Evolutionary conservation across 2,113 vertebrate species (phyloP).

Genomic region (Microcebus griseorufus): DNA sequence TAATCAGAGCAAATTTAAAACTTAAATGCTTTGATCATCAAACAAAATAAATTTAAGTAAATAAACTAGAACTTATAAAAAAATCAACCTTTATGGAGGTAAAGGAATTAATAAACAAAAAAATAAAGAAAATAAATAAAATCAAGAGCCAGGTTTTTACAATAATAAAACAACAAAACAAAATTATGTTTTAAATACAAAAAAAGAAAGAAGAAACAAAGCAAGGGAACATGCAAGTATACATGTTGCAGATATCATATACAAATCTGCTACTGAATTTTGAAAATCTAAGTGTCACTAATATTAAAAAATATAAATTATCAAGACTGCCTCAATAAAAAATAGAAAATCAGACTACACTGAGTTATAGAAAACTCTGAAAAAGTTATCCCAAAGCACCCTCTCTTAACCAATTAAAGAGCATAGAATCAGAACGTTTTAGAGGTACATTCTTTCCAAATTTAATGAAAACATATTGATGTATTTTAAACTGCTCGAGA

Average conservation of each 20-base stretch:
- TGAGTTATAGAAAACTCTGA: background rate
- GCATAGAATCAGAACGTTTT: background rate
- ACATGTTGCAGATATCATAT: background rate
- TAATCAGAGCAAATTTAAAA: background rate
- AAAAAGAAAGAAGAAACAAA: background rate
- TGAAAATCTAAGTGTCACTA: constrained; percentile 1
- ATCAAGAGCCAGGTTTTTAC: background rate
- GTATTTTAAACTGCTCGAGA: background rate
- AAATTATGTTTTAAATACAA: background rate
- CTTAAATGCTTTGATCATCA: background rate
- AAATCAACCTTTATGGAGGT: background rate
- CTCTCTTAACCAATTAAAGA: background rate
- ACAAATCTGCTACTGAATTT: background rate
- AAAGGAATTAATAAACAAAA: constrained; percentile 6
- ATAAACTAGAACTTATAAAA: background rate
- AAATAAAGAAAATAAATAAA: constrained; percentile 23
- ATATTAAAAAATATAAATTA: background rate
- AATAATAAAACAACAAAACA: background rate
- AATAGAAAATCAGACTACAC: background rate
- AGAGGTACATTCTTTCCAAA: background rate
- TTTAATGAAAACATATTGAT: background rate
- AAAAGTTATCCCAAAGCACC: background rate
- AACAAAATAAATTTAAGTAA: constrained; percentile 32
- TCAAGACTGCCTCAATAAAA: background rate
- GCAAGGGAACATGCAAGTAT: background rate